phyloP scores from a whole-genome alignment of 2,113 vertebrate species.

The Panthera uncia region DNA sequence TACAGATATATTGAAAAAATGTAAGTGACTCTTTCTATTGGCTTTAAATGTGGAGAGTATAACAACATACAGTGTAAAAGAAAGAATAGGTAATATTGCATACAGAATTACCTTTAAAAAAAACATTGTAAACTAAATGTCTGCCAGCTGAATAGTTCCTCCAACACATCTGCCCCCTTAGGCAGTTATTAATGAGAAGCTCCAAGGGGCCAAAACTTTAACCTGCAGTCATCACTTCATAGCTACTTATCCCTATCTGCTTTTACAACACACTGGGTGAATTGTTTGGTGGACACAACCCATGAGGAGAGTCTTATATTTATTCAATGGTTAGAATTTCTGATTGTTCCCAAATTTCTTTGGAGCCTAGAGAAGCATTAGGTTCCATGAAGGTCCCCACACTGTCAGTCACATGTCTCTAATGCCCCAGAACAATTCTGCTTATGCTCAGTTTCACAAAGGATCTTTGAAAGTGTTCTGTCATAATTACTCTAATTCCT shows the following conservation, averaged over 20 bases:
- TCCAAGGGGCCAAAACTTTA: not conserved
- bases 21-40: not conserved
- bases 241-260: not conserved
- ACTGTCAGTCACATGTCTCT: not conserved
- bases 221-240: not conserved
- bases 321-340: not conserved
- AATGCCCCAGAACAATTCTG: not conserved
- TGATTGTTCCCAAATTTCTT: not conserved
- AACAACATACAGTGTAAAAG: not conserved
- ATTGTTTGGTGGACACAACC: not conserved
- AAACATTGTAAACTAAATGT: not conserved
- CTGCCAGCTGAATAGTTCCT: not conserved
- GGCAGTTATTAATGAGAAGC: not conserved
- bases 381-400: not conserved
- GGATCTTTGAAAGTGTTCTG: not conserved
- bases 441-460: not conserved
- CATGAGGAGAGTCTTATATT: not conserved
- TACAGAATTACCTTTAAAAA: not conserved
- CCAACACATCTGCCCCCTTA: fast-evolving
- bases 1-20: not conserved
- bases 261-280: not conserved
- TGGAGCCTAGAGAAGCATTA: not conserved
- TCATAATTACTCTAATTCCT: not conserved
- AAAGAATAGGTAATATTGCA: not conserved
- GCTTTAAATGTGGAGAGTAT: not conserved